A percentile compares a stretch with the other conserved stretches of the same genome.
Conservation (phyloP, 2,797 vertebrate species). For the Coreius guichenoti region DNA sequence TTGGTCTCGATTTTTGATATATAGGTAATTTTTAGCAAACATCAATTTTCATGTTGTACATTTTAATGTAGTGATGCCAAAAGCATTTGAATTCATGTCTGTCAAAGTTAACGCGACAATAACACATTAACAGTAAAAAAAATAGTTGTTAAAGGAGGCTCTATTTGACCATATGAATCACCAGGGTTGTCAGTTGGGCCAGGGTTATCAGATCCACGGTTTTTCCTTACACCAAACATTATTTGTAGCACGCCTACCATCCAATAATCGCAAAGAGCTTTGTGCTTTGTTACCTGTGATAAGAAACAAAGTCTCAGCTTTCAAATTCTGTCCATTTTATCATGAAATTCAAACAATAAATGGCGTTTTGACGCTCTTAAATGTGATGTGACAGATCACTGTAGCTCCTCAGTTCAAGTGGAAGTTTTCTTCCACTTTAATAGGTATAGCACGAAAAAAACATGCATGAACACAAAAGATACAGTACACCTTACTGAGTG, state of each 20-base stretch:
- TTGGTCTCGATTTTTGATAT: not conserved
- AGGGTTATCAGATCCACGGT: too few relatives aligned
- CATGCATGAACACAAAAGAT: too few relatives aligned
- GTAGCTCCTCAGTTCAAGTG: not conserved
- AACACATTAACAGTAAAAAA: not conserved
- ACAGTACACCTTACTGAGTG: too few relatives aligned
- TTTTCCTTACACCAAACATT: too few relatives aligned
- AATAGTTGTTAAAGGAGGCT: too few relatives aligned
- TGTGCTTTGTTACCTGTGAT: not conserved
- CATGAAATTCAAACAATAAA: not conserved
- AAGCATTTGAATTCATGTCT: not conserved
- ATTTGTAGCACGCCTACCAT: not conserved
- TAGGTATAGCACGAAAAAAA: not conserved
- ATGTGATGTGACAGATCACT: not conserved
- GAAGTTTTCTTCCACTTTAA: not conserved
- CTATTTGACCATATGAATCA: too few relatives aligned
- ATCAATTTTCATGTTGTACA: not conserved
- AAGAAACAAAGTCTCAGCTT: not conserved
- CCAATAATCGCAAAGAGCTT: not conserved
- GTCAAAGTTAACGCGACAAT: not conserved
- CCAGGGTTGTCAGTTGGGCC: too few relatives aligned
- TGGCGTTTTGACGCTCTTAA: too few relatives aligned
- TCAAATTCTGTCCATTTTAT: not conserved
- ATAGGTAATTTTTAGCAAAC: not conserved
- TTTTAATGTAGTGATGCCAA: not conserved